Percentiles rank a stretch among this genome's conserved stretches.
These are phyloP conservation scores for Rhizomys pruinosus DNA, from an alignment of 2,113 vertebrate species.

Conservation along the genomic window DNA sequence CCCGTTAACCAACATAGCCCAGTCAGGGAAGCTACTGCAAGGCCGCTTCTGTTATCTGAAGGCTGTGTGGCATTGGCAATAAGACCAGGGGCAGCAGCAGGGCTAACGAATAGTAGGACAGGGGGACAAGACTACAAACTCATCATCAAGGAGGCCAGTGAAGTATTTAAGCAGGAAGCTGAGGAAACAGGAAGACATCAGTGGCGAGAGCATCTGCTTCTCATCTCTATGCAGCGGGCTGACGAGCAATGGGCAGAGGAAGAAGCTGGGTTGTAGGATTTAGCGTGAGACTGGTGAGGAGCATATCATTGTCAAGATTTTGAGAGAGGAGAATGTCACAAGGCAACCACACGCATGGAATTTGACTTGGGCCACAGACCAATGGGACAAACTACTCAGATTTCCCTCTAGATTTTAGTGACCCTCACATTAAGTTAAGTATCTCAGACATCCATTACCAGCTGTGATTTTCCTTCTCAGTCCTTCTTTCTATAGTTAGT, in stretches of 20 bases:
- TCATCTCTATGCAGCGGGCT: not conserved
- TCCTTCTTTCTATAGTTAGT: not conserved
- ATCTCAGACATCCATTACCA: not conserved
- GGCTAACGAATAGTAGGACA: too few relatives aligned
- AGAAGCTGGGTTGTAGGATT: not conserved
- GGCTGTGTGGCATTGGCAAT: not conserved
- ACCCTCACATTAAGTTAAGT: not conserved
- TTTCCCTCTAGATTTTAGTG: not conserved
- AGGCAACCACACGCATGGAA: not conserved
- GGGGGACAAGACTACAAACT: not conserved
- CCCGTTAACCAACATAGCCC: not conserved
- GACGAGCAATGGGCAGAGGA: not conserved
- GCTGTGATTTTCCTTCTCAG: not conserved
- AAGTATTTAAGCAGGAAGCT: not conserved
- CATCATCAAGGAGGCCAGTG: not conserved
- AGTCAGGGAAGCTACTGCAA: not conserved
- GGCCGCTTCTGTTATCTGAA: not conserved
- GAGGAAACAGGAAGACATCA: too few relatives aligned
- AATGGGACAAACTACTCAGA: not conserved
- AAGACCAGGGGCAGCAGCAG: not conserved
- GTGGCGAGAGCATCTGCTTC: too few relatives aligned
- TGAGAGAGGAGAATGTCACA: not conserved
- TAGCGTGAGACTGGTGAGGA: not conserved
- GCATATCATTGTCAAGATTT: not conserved
- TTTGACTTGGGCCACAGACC: not conserved